Base-by-base conservation (phyloP, 2,113 vertebrate genomes). In the Tupaia tana region DNA sequence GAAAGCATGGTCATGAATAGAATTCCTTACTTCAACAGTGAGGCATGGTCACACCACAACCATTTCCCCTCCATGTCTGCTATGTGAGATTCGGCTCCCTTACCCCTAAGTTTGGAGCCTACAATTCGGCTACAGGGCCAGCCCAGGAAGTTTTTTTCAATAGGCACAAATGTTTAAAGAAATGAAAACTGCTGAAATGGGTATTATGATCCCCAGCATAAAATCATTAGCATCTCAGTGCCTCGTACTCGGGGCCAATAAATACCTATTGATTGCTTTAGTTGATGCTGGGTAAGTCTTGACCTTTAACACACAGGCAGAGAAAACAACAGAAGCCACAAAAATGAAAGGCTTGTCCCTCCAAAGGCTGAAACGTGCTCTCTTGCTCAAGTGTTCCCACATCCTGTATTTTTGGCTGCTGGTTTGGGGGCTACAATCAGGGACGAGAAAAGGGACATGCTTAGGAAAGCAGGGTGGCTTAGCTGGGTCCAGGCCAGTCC, bases 401-500 rank as follows among this genome's bases (percentile, higher is more conserved):
- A 79, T 74, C 43, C 80, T 93, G 3, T 86, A 73, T 93, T 95
- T 96, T 86, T 71, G 83, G 75, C 67, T 87, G 56, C 20, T 92
- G 94, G 95, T 87, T 94, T 77, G 22, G 80, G 96, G 94, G 80
- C 84, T 73, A 74, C 92, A 93, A 96, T 91, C 92, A 95, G 71
- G 24, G 25, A 9, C 77, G 71, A 78, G 24, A 64, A 89, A 89
- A 90, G 82, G 88, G 56, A 29, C 29, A 70, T 25, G 15, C 61
- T 94, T 71, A 91, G 86, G 79, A 88, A 93, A 91, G 81, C 77
- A 85, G 89, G 59, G 66, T 31, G 63, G 58, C 56, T 90, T 67
- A 6, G 11, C 71, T 43, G 63, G 52, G 78, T 79, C 73, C 25
- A 64, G 78, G 74, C 6, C 0, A 2, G 77, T 69, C 64, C 56